Conservation (phyloP, 2,113 vertebrate genomes). For the Tychaedon coryphoeus region DNA sequence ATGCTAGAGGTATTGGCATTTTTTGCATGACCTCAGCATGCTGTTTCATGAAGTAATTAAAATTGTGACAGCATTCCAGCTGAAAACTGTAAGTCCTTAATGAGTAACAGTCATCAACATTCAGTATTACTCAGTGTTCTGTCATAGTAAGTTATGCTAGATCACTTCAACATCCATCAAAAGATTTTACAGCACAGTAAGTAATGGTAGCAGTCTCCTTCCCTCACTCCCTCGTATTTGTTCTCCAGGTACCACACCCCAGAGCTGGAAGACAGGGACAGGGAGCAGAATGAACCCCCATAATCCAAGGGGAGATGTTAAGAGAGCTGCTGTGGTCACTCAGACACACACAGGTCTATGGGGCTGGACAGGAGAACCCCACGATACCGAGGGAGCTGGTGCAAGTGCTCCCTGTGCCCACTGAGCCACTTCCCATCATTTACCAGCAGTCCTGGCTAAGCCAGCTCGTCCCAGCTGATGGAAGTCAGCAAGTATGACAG, state of each 20-base stretch:
- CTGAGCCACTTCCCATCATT: not conserved
- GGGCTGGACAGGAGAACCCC: not conserved
- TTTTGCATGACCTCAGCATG: not conserved
- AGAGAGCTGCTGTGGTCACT: not conserved
- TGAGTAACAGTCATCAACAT: not conserved
- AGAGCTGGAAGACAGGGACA: not conserved
- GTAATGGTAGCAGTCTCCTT: not conserved
- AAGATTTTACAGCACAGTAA: not conserved
- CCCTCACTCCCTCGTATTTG: not conserved
- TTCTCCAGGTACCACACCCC: not conserved
- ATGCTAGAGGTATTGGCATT: not conserved
- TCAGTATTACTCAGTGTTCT: not conserved
- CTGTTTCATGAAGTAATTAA: not conserved
- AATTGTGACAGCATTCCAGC: constrained; percentile 5
- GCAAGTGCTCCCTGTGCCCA: not conserved
- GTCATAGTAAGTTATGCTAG: not conserved
- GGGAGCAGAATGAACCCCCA: not conserved
- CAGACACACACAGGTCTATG: not conserved
- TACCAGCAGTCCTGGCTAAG: not conserved
- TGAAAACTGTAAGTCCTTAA: constrained; percentile 25
- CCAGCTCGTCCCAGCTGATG: not conserved
- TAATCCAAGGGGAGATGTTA: not conserved
- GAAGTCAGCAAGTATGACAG: not conserved
- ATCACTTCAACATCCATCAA: not conserved
- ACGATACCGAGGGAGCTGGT: too few species aligned